Evolutionary conservation across 1,140 invertebrate species (phyloP), one percentile per base, ranked within the genome.

Genomic region (Atta cephalotes): DNA sequence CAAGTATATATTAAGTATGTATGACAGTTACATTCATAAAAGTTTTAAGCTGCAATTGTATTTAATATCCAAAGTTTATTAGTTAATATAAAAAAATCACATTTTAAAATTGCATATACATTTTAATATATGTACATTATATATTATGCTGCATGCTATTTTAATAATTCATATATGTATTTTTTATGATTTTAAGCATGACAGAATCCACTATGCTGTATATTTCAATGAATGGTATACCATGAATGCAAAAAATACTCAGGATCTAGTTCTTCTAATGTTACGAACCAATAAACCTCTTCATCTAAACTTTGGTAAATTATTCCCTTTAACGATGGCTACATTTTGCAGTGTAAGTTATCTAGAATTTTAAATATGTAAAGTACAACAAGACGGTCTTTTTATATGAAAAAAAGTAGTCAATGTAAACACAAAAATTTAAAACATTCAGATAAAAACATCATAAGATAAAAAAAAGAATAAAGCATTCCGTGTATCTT

Each of bases 321-420:
- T 86, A 3, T 84, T 90, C n/a, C 71, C 77, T 10, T 35, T 90
- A n/a, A 78, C 87, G 25, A 77, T 89, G 60, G 10, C 45, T 62
- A 78, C 72, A 14, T 78, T 87, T 53, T 77, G 65, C 18, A 89
- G 82, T 14, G 84, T 88, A 89, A 80, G 77, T 68, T 21, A 16
- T 9, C 14, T 39, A 0, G 16, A 39, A 28, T 77, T 9, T 62
- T 0, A 35, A 35, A 6, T 6, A 49, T 12, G 35, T 14, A 14
- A 12, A 49, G 12, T 3, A 49, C 49, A 49, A 35, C 31, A 35
- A 6, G 31, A 35, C 6, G 62, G 35, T 39, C n/a, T 58, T 58
- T 21, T 18, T 58, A 21, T 35, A 12, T 39, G 10, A 10, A 49
- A 49, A 31, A 49, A 49, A 3, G 3, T 49, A 49, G 7, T 39